Conservation (phyloP, 2,113 vertebrate genomes). For the Pyrgilauda ruficollis region DNA sequence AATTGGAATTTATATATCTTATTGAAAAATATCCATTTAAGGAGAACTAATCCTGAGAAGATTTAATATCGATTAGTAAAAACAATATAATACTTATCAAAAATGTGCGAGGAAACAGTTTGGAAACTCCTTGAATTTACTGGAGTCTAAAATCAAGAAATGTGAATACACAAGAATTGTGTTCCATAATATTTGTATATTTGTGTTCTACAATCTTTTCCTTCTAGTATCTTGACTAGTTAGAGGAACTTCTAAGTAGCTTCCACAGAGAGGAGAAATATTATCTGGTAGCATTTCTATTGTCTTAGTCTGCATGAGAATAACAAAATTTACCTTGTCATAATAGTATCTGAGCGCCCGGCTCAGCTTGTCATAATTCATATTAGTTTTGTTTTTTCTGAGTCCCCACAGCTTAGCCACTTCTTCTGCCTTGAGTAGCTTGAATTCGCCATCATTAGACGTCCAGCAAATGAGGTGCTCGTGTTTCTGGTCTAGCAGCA, state of each 20-base stretch:
- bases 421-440: constrained; percentile 95
- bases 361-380: constrained; percentile 98
- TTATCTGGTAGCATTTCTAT: background rate
- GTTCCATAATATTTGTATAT: background rate
- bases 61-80: background rate
- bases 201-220: background rate
- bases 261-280: background rate
- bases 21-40: background rate
- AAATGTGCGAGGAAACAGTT: background rate
- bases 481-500: constrained; percentile 94
- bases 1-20: background rate
- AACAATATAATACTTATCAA: background rate
- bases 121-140: background rate
- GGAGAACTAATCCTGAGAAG: background rate
- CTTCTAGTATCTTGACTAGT: background rate
- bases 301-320: constrained; percentile 24
- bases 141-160: background rate
- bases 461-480: constrained; percentile 97
- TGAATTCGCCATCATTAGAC: constrained; percentile 96
- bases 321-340: constrained; percentile 84
- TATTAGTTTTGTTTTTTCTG: constrained; percentile 97
- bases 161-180: background rate
- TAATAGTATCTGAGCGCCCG: constrained; percentile 95
- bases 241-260: background rate
- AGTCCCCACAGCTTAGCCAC: constrained; percentile 97